phyloP scores from a whole-genome alignment of 2,888 invertebrate species.

The Digitonthophagus gazella region DNA sequence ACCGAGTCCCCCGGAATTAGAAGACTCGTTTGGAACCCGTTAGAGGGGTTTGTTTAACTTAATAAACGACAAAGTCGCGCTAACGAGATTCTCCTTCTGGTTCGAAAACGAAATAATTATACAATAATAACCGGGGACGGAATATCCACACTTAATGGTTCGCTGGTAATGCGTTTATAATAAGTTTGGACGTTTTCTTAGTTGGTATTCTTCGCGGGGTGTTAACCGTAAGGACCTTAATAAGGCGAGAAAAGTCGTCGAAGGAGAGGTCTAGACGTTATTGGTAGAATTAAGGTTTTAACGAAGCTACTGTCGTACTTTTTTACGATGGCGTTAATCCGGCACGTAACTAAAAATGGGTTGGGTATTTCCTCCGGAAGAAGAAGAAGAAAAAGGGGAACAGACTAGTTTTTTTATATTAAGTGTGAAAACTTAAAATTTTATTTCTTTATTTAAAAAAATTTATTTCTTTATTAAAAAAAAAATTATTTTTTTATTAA shows the following conservation, averaged over 20 bases:
- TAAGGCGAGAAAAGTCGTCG: background rate
- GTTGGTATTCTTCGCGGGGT: background rate
- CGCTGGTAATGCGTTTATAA: background rate
- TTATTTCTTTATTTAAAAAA: too few relatives aligned
- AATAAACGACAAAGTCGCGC: background rate
- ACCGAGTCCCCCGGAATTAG: too few relatives aligned
- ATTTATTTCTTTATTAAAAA: too few relatives aligned
- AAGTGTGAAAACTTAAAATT: too few relatives aligned
- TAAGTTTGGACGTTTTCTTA: background rate
- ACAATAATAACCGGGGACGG: background rate
- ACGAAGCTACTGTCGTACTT: background rate
- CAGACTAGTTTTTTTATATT: too few relatives aligned
- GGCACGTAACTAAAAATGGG: background rate
- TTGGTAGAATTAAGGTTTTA: background rate
- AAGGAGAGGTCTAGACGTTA: background rate
- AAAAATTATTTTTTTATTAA: too few relatives aligned
- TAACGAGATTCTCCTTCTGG: background rate
- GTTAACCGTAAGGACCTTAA: background rate
- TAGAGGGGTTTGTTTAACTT: background rate
- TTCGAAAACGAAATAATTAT: background rate
- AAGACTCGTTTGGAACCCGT: too few relatives aligned
- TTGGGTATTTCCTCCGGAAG: background rate
- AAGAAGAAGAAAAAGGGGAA: too few relatives aligned
- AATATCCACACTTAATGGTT: background rate
- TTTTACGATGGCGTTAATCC: background rate